phyloP scores from a whole-genome alignment of 2,113 vertebrate genomes.

The Aspidoscelis tigris region DNA sequence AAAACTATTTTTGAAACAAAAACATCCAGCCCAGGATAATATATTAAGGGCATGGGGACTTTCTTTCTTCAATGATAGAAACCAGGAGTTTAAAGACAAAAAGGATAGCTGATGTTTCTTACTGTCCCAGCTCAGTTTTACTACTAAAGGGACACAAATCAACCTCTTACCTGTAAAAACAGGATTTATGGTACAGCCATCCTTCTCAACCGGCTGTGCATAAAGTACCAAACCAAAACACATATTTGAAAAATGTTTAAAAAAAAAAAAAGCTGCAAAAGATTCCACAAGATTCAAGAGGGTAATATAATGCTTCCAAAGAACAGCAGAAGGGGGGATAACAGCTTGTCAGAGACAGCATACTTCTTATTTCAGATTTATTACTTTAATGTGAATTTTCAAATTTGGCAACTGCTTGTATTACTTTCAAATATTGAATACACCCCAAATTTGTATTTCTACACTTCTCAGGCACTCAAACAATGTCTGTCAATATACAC shows the following conservation, averaged over 20 bases:
- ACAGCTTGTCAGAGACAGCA: background rate
- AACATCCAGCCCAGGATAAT: background rate
- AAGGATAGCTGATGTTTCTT: background rate
- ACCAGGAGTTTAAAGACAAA: constrained; percentile 4
- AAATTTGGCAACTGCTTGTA: background rate
- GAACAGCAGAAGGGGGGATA: background rate
- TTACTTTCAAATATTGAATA: background rate
- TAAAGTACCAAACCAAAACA: constrained; percentile 50
- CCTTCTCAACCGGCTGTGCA: constrained; percentile 9
- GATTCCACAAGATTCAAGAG: constrained; percentile 37
- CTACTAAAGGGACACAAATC: constrained; percentile 5
- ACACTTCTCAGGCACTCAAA: background rate
- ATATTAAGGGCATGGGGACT: background rate
- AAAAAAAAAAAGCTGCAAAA: constrained; percentile 33
- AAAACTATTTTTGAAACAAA: background rate
- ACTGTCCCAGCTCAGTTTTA: background rate
- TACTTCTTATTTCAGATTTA: background rate
- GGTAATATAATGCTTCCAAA: constrained; percentile 14
- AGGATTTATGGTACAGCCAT: constrained; percentile 33
- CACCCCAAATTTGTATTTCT: background rate
- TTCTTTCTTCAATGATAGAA: constrained; percentile 22
- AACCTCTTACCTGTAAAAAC: constrained; percentile 22
- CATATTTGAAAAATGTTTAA: background rate
- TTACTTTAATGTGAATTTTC: background rate
- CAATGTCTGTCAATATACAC: background rate